Evolutionary conservation across 2,113 vertebrate genomes (phyloP).

Genomic region (Myocastor coypus): DNA sequence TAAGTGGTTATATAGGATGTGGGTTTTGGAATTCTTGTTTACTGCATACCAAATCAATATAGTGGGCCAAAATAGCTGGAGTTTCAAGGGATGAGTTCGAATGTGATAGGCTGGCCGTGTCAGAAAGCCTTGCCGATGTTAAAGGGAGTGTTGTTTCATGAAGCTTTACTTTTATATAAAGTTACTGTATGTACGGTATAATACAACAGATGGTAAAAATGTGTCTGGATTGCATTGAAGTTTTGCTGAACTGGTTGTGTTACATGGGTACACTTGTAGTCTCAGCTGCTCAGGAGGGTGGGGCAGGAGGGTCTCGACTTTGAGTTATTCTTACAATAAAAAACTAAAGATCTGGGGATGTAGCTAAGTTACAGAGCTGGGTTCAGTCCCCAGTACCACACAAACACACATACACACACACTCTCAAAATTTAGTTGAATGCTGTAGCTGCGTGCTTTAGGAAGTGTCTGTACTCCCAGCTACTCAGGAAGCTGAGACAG

Average conservation of each 20-base stretch:
- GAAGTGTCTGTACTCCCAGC: not conserved
- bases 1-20: not conserved
- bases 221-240: not conserved
- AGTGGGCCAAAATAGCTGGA: not conserved
- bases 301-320: not conserved
- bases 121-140: not conserved
- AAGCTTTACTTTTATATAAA: constrained; percentile 41
- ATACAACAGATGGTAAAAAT: not conserved
- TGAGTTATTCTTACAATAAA: not conserved
- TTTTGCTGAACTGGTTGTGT: not conserved
- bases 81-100: constrained; percentile 30
- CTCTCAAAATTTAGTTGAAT: not conserved
- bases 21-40: constrained; percentile 26
- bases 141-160: not conserved
- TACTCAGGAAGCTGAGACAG: not conserved
- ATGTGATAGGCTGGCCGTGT: not conserved
- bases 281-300: not conserved
- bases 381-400: not conserved
- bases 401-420: too few relatives aligned
- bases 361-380: not conserved
- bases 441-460: not conserved
- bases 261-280: not conserved
- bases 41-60: not conserved
- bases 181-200: not conserved
- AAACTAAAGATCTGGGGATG: not conserved